These are phyloP conservation scores for Speoplatyrhinus poulsoni DNA, from an alignment of 2,113 vertebrate species.

Conservation along the genomic window DNA sequence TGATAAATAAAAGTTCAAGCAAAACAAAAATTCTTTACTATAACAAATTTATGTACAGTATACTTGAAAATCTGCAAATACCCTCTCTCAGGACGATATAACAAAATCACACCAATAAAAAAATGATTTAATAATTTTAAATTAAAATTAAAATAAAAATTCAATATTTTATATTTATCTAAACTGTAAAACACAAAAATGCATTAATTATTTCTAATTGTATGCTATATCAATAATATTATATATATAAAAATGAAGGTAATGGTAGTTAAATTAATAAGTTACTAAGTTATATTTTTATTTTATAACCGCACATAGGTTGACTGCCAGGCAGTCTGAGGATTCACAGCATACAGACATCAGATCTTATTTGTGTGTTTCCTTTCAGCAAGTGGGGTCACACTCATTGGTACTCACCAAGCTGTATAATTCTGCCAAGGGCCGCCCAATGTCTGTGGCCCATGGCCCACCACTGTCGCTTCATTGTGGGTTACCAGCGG, in stretches of 20 bases:
- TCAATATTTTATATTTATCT: too few relatives aligned
- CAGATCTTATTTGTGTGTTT: slow-evolving; percentile 52
- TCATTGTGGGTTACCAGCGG: slow-evolving; percentile 50
- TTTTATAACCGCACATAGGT: background rate
- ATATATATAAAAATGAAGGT: background rate
- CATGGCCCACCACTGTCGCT: slow-evolving; percentile 23
- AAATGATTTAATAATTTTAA: background rate
- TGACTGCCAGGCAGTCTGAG: background rate
- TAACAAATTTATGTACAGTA: background rate
- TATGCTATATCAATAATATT: background rate
- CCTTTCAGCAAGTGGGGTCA: slow-evolving; percentile 66
- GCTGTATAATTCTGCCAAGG: slow-evolving; percentile 63
- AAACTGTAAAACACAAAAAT: too few relatives aligned
- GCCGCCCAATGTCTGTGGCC: slow-evolving; percentile 49
- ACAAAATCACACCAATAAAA: background rate
- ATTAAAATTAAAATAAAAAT: background rate
- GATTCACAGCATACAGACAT: slow-evolving; percentile 17
- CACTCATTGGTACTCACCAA: slow-evolving; percentile 67
- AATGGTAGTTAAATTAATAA: slow-evolving; percentile 16
- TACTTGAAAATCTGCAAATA: too few relatives aligned
- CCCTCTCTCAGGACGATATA: background rate
- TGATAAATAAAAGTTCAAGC: background rate
- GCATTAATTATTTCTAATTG: background rate
- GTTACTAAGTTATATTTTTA: background rate
- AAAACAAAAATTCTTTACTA: background rate